A percentile compares a stretch with the other conserved stretches of the same genome.
Evolutionary conservation across 2,113 vertebrate genomes (phyloP).

Genomic region (Cebus imitator): DNA sequence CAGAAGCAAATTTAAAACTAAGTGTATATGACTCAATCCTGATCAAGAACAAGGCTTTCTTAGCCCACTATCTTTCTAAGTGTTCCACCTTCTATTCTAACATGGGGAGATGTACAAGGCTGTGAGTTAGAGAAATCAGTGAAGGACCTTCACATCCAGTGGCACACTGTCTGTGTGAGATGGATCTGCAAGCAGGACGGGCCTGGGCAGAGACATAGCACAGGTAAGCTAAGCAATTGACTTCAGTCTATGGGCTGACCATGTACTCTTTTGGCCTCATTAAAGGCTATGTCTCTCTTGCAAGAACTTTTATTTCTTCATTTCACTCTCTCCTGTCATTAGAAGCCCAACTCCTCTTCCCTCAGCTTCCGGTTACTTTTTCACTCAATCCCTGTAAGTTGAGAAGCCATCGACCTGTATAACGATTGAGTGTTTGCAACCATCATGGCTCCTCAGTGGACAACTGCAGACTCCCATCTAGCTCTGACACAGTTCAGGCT

Average conservation of each 20-base stretch:
- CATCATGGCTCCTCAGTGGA: background rate
- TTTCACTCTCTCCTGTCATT: background rate
- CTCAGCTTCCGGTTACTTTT: background rate
- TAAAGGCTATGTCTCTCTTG: background rate
- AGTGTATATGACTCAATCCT: background rate
- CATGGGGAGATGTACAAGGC: background rate
- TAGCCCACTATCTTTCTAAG: background rate
- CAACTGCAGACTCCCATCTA: background rate
- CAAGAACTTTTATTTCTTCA: background rate
- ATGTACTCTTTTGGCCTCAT: background rate
- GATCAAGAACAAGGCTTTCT: background rate
- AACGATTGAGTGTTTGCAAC: background rate
- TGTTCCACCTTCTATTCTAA: background rate
- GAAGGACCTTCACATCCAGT: background rate
- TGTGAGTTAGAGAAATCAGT: background rate
- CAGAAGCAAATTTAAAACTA: background rate
- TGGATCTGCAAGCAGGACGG: accelerated
- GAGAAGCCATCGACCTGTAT: background rate
- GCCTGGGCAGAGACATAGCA: background rate
- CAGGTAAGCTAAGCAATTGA: background rate
- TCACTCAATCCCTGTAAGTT: background rate
- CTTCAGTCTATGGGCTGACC: background rate
- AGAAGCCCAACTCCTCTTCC: background rate
- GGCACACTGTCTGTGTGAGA: background rate
- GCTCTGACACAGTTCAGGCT: background rate